Base-by-base conservation (phyloP, 1,140 invertebrate genomes). In the Geopemphigus sp. region DNA sequence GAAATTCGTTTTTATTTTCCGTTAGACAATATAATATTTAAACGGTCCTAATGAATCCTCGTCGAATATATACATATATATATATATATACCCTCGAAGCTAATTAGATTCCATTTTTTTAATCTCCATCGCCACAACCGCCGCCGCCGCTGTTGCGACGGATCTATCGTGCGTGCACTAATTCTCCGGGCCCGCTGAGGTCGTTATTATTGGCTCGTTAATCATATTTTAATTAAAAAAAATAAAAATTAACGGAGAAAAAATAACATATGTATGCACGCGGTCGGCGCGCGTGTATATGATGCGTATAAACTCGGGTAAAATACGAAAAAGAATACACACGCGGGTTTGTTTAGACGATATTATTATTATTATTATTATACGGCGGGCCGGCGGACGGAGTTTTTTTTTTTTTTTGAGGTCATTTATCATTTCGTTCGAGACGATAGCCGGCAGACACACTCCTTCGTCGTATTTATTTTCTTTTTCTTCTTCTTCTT, bases 211-310 rank as follows among this genome's bases (percentile, higher is more conserved):
- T 50, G 74, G 56, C 74, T 78, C 74, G 74, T 78, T 78, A 78
- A 78, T 78, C 74, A 78, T 78, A 78, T 78, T 78, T 78, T 78
- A 78, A 78, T 78, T 78, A 78, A 78, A 76, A 76, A 76, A 47
- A 39, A 63, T 12, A 39, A 32, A 54, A 29, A 72, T 54, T 47
- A 70, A 72, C 24, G 54, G 24, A 54, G 24, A 72, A 29, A 72
- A 54, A 54, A 72, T 26, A 54, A 54, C 14, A 72, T 54, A 24
- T 24, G 53, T 54, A 54, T 6, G 15, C 6, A 54, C 17, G 24
- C 64, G 39, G 22, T 19, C 17, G 70, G 54, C 54, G n/a, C n/a
- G n/a, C n/a, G n/a, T n/a, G 29, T 76, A 76, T 61, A 61, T 59
- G 57, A 47, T 78, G 54, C 39, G 74, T 61, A 63, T 76, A 73